Conservation (phyloP, 2,888 invertebrate species). For the Iphiclides podalirius region DNA sequence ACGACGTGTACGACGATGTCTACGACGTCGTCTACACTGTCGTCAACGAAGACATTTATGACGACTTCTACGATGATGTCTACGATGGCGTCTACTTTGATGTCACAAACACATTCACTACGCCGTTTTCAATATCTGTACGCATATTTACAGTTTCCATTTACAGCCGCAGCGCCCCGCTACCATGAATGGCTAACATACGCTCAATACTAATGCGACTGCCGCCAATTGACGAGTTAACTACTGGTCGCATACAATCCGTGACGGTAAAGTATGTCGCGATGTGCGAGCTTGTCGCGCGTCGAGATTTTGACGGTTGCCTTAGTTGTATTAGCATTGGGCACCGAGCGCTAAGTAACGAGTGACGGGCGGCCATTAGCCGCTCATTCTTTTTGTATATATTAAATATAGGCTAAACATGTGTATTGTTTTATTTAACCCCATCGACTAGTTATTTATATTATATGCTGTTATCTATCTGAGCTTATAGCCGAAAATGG, state of each 20-base stretch:
- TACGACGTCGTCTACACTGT: too few species aligned
- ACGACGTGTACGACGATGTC: too few species aligned
- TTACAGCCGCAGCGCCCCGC: slow-evolving; percentile 1
- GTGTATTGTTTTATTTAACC: slow-evolving; percentile 39
- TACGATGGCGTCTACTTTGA: too few species aligned
- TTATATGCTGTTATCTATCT: too few species aligned
- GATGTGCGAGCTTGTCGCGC: not conserved
- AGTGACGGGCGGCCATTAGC: slow-evolving; percentile 11
- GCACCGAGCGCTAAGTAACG: slow-evolving; percentile 8
- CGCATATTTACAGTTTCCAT: too few species aligned
- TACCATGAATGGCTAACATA: not conserved
- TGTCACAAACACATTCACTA: too few species aligned
- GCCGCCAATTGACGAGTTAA: not conserved
- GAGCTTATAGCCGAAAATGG: too few species aligned
- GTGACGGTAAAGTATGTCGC: not conserved
- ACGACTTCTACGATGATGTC: too few species aligned
- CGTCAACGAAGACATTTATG: too few species aligned
- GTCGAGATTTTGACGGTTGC: not conserved
- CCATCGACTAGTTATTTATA: not conserved
- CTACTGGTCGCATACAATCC: too few species aligned
- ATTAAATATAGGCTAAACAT: slow-evolving; percentile 64
- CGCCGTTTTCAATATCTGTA: too few species aligned
- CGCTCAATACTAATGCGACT: slow-evolving; percentile 1
- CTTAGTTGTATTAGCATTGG: not conserved
- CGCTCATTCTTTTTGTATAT: slow-evolving; percentile 67